phyloP scores from a whole-genome alignment of 2,888 invertebrate genomes.

The Vannuccia rotundouncinata region DNA sequence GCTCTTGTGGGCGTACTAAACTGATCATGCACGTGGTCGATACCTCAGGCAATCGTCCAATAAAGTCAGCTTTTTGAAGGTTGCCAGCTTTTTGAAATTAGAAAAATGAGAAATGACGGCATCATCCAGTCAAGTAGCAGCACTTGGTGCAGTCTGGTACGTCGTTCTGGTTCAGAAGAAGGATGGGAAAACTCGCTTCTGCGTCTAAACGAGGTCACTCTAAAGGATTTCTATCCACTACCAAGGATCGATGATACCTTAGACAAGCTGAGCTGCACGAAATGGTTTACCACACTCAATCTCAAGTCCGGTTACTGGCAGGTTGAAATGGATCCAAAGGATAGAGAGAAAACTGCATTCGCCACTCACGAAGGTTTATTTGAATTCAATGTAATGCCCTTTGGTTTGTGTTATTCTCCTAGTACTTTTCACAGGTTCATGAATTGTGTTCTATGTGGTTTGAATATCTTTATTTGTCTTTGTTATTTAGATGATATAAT shows the following conservation, averaged over 20 bases:
- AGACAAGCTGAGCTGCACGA: conserved; percentile 40
- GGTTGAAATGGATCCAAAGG: conserved; percentile 39
- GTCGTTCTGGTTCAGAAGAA: conserved; percentile 41
- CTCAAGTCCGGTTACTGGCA: conserved; percentile 42
- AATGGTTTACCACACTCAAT: conserved; percentile 42
- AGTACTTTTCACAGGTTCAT: not conserved
- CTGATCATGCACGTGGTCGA: not conserved
- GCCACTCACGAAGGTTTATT: conserved; percentile 40
- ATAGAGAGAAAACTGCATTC: conserved; percentile 42
- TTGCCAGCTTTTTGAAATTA: not conserved
- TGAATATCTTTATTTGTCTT: not conserved
- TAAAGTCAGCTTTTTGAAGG: not conserved
- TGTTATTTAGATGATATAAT: conserved; percentile 35
- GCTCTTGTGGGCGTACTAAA: not conserved
- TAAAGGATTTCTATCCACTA: conserved; percentile 42
- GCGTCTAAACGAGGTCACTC: conserved; percentile 41
- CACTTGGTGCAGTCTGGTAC: conserved; percentile 41
- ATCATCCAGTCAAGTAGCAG: conserved; percentile 41
- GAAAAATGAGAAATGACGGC: conserved; percentile 37
- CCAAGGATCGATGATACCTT: conserved; percentile 42
- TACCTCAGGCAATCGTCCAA: not conserved
- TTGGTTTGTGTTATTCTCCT: not conserved
- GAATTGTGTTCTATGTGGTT: not conserved
- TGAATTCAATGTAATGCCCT: conserved; percentile 40
- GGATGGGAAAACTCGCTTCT: conserved; percentile 41